Conservation (phyloP, 1,140 invertebrate species). For the Rhagoletis pomonella region DNA sequence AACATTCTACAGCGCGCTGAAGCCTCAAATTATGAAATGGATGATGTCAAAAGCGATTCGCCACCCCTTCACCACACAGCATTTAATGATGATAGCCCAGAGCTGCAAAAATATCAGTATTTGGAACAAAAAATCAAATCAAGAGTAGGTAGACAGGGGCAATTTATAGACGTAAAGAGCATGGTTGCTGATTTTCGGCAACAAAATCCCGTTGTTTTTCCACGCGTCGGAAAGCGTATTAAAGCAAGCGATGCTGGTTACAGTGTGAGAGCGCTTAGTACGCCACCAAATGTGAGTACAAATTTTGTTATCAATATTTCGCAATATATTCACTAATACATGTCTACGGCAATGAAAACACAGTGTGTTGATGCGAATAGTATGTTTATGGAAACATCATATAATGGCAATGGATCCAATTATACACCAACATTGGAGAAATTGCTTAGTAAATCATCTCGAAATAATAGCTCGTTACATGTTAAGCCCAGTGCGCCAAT, state of each 20-base stretch:
- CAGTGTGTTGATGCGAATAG: conserved; percentile 7
- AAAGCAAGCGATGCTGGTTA: conserved; percentile 64
- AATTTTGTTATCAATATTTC: too few relatives aligned
- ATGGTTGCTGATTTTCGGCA: conserved; percentile 89
- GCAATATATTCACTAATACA: too few relatives aligned
- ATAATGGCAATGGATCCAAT: conserved; percentile 37
- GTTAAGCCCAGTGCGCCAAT: neutral
- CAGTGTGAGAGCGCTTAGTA: conserved; percentile 55
- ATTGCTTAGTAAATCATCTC: conserved; percentile 27
- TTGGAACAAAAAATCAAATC: conserved; percentile 44
- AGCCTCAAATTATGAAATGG: neutral
- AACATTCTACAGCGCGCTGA: conserved; percentile 52
- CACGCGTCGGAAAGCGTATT: conserved; percentile 79
- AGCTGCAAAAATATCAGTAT: conserved; percentile 47
- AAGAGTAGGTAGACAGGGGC: conserved; percentile 80
- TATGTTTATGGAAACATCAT: neutral
- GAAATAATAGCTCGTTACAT: conserved; percentile 8
- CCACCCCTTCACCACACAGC: neutral
- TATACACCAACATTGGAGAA: conserved; percentile 37
- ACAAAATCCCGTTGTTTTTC: conserved; percentile 82
- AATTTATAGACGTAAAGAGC: conserved; percentile 86
- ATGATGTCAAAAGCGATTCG: neutral
- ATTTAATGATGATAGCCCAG: conserved; percentile 6
- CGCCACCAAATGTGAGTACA: conserved; percentile 18
- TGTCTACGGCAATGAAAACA: neutral